Conservation (phyloP, 2,888 invertebrate species). For the Alviniconcha strummeri region DNA sequence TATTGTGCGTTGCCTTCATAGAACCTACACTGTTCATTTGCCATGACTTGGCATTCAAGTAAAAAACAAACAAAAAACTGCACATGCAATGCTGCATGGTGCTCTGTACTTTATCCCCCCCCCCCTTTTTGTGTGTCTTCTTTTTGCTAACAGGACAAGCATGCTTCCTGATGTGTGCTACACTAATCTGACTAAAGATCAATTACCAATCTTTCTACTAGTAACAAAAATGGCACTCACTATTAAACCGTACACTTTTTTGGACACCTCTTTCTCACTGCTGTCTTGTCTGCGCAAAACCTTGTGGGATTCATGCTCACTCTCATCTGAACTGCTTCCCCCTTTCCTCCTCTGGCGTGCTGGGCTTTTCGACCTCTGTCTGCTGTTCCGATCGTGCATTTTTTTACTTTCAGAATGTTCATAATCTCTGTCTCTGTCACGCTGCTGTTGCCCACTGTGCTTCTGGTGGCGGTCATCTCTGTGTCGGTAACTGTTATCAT, state of each 20-base stretch:
- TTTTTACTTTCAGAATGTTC: not conserved
- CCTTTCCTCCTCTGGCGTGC: conserved; percentile 16
- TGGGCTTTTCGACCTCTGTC: conserved; percentile 9
- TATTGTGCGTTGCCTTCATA: too few species aligned
- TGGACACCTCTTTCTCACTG: conserved; percentile 30
- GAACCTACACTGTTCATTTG: too few species aligned
- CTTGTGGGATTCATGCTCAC: not conserved
- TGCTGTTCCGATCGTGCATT: conserved; percentile 22
- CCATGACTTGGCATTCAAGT: too few species aligned
- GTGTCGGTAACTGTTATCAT: not conserved
- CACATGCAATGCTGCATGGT: too few species aligned
- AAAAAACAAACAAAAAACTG: too few species aligned
- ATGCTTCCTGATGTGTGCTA: too few species aligned
- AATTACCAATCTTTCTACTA: too few species aligned
- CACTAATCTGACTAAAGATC: too few species aligned
- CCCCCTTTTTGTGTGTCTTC: too few species aligned
- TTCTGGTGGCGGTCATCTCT: not conserved
- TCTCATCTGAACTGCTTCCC: conserved; percentile 11
- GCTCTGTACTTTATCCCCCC: too few species aligned
- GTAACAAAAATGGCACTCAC: conserved; percentile 23
- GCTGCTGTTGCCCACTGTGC: conserved; percentile 19
- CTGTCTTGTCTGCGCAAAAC: conserved; percentile 19
- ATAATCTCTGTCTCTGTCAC: not conserved
- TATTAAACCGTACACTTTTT: conserved; percentile 36
- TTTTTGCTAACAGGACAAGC: too few species aligned